A percentile compares a stretch with the other conserved stretches of the same genome.
Evolutionary conservation across 2,888 invertebrate species (phyloP).

Genomic region (Apodemia hepburni): DNA sequence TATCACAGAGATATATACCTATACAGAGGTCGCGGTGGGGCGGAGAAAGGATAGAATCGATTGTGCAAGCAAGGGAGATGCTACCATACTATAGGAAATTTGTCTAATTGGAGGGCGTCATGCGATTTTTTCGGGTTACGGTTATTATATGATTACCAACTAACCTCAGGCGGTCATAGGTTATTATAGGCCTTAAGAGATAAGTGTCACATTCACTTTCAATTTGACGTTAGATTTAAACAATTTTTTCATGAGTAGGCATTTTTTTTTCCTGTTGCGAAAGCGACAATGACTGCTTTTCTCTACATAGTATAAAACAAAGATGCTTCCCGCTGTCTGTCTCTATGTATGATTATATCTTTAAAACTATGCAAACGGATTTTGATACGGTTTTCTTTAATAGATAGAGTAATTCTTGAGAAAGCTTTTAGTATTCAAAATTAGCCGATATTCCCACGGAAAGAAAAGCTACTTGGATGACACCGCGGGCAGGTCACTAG

Average conservation of each 20-base stretch:
- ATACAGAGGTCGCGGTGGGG: constrained; percentile 62
- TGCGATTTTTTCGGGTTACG: constrained; percentile 43
- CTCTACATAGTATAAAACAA: no score
- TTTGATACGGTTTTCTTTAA: no score
- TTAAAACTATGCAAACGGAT: no score
- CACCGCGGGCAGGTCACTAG: no score
- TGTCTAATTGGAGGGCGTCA: constrained; percentile 66
- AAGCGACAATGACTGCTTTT: neutral
- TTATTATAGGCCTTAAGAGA: constrained; percentile 13
- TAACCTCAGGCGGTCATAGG: constrained; percentile 31
- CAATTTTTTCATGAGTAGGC: neutral
- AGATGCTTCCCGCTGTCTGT: no score
- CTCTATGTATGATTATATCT: no score
- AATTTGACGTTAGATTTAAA: constrained; percentile 8
- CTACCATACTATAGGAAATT: constrained; percentile 62
- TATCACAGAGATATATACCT: constrained; percentile 65
- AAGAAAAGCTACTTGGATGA: no score
- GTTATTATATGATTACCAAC: constrained; percentile 38
- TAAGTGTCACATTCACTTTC: constrained; percentile 17
- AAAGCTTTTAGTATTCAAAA: no score
- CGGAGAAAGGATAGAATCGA: constrained; percentile 72
- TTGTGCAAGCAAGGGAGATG: constrained; percentile 76
- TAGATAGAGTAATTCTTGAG: no score
- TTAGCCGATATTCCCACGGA: no score
- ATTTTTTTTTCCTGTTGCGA: constrained; percentile 4